Conservation (phyloP, 2,113 vertebrate genomes). For the Dicentrarchus labrax region DNA sequence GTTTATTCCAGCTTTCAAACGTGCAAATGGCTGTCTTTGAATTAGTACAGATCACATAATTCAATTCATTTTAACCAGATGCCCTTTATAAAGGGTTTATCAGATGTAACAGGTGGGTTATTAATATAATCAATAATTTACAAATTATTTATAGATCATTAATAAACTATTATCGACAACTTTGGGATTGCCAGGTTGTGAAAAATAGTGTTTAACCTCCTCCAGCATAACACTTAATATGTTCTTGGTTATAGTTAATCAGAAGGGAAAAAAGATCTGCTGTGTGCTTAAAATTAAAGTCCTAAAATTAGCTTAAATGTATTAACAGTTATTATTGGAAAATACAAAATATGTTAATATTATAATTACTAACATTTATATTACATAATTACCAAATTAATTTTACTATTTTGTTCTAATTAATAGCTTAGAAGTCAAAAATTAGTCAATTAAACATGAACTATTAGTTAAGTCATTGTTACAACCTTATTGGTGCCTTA, state of each 20-base stretch:
- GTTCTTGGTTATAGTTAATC: background rate
- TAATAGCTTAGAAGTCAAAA: background rate
- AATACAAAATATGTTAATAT: background rate
- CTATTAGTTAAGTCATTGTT: too few relatives aligned
- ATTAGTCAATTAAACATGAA: background rate
- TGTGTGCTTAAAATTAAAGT: background rate
- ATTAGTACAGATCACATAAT: background rate
- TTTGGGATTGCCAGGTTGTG: background rate
- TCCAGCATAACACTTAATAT: background rate
- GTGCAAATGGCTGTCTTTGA: background rate
- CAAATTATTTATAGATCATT: background rate
- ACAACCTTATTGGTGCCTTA: too few relatives aligned
- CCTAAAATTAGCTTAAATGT: background rate
- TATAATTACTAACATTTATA: background rate
- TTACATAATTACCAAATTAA: background rate
- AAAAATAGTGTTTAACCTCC: background rate
- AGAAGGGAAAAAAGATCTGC: background rate
- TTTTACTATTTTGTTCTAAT: background rate
- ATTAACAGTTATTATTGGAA: background rate
- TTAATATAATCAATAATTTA: background rate
- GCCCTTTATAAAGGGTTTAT: background rate
- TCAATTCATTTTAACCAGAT: background rate
- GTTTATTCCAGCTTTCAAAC: background rate
- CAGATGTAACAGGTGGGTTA: background rate
- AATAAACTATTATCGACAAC: background rate